Conservation (phyloP, 1,140 invertebrate genomes). For the Venustaconcha ellipsiformis region DNA sequence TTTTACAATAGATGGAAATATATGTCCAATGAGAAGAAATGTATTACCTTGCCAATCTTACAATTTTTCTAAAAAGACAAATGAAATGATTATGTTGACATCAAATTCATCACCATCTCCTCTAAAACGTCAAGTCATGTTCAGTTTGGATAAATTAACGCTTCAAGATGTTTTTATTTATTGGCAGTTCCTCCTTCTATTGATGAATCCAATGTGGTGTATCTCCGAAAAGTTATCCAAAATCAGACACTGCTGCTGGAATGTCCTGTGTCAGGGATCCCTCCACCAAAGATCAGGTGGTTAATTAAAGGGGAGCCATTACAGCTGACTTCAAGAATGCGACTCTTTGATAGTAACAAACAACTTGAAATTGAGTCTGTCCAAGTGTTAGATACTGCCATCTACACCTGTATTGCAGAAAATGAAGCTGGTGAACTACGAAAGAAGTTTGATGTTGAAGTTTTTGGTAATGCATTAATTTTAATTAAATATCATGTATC, state of each 20-base stretch:
- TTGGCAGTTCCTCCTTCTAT: constrained; percentile 69
- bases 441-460: constrained; percentile 70
- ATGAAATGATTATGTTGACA: too few relatives aligned
- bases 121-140: neutral
- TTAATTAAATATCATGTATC: neutral
- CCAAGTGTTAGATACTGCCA: constrained; percentile 51
- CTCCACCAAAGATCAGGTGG: constrained; percentile 67
- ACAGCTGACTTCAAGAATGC: constrained; percentile 22
- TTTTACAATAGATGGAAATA: too few relatives aligned
- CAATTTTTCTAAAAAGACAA: too few relatives aligned
- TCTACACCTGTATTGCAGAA: constrained; percentile 71
- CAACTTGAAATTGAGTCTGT: constrained; percentile 53
- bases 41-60: too few relatives aligned
- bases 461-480: constrained; percentile 67
- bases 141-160: neutral
- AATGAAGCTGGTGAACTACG: constrained; percentile 72
- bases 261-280: constrained; percentile 70
- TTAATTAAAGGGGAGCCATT: constrained; percentile 53
- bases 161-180: neutral
- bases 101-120: neutral
- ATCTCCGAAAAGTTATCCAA: constrained; percentile 58
- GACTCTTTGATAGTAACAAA: constrained; percentile 41
- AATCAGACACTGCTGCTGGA: constrained; percentile 65
- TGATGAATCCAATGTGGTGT: constrained; percentile 71
- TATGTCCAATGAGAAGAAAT: too few relatives aligned